phyloP scores from a whole-genome alignment of 1,140 invertebrate genomes.

The Contarinia nasturtii region DNA sequence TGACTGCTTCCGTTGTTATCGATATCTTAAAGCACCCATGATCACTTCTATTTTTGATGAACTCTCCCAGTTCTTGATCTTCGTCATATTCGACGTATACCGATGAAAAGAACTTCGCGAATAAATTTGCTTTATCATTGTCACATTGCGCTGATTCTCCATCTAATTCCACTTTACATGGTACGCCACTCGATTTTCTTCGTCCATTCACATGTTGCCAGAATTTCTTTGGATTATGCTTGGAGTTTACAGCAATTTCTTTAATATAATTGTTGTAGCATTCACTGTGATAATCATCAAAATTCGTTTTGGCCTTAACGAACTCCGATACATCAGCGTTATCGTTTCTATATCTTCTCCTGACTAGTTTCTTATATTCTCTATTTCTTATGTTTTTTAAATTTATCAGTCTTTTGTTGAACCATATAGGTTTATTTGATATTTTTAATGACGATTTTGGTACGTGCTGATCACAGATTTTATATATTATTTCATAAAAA shows the following conservation, averaged over 20 bases:
- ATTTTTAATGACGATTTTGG: not conserved
- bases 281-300: not conserved
- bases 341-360: not conserved
- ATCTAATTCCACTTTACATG: not conserved
- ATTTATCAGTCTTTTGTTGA: not conserved
- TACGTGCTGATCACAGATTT: not conserved
- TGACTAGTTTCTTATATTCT: not conserved
- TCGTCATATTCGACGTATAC: not conserved
- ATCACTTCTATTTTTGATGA: not conserved
- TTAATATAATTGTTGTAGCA: not conserved
- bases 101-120: not conserved
- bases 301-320: not conserved
- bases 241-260: not conserved
- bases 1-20: not conserved
- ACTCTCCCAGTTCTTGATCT: not conserved
- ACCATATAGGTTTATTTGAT: not conserved
- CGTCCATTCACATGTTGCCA: not conserved
- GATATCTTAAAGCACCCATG: not conserved
- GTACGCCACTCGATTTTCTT: not conserved
- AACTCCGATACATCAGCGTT: not conserved
- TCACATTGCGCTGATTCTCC: not conserved
- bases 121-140: not conserved
- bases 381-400: not conserved
- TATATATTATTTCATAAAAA: not conserved
- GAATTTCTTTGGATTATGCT: not conserved